Evolutionary conservation across 64 coral and sea anemone genomes (phyloP).

Genomic region (Pocillopora verrucosa): DNA sequence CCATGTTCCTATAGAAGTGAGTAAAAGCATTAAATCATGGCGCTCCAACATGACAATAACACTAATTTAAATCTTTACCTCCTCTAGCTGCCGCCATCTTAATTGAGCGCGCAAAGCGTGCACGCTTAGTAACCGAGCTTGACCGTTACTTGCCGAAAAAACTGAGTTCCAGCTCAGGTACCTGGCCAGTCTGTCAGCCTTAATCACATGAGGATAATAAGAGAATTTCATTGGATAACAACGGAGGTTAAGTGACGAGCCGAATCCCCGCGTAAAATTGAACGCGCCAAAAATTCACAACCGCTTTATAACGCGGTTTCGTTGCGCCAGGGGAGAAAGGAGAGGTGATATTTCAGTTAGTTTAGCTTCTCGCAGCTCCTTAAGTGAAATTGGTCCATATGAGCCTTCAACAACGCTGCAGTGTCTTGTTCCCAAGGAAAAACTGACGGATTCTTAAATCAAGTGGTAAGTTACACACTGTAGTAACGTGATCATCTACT

Average conservation of each 20-base stretch:
- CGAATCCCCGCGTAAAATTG: conserved; percentile 97
- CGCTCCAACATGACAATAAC: background rate
- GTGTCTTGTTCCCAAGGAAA: background rate
- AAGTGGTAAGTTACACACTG: conserved; percentile 23
- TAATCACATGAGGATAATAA: conserved; percentile 49
- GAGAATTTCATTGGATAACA: conserved; percentile 67
- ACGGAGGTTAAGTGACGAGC: background rate
- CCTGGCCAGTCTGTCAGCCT: background rate
- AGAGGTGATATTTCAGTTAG: conserved; percentile 22
- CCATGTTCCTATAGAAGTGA: conserved; percentile 71
- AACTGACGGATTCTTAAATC: background rate
- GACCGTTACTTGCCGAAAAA: background rate
- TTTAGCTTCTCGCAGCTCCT: background rate
- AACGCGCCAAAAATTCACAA: conserved; percentile 98
- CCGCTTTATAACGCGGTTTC: conserved; percentile 68
- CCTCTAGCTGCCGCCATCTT: conserved; percentile 59
- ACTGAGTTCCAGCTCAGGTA: conserved; percentile 24
- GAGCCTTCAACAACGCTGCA: background rate
- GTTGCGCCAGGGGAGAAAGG: conserved; percentile 25
- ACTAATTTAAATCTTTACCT: conserved; percentile 25
- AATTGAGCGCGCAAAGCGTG: conserved; percentile 32
- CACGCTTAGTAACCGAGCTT: conserved; percentile 44
- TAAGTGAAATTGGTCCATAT: conserved; percentile 10
- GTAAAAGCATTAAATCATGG: background rate
- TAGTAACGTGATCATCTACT: conserved; percentile 11